phyloP scores from a whole-genome alignment of 2,113 vertebrate genomes.

The Grammomys dolichurus region DNA sequence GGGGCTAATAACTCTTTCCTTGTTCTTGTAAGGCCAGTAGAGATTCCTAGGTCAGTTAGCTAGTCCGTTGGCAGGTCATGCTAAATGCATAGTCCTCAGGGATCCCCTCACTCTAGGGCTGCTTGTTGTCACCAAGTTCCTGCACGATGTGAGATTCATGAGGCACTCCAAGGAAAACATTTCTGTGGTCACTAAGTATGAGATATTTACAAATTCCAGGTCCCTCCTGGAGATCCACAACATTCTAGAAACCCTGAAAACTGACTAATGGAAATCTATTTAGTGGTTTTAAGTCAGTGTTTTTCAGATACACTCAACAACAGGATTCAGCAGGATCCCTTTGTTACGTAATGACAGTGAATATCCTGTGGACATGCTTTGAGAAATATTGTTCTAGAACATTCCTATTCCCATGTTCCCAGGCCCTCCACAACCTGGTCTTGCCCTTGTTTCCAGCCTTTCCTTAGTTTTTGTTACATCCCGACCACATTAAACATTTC shows the following conservation, averaged over 20 bases:
- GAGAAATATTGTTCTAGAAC: conserved; percentile 68
- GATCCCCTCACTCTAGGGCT: too few relatives aligned
- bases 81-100: background rate
- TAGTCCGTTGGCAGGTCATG: background rate
- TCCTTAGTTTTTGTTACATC: conserved; percentile 60
- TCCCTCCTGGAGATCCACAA: conserved; percentile 14
- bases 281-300: background rate
- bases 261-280: background rate
- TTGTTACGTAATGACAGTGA: conserved; percentile 3
- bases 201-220: conserved; percentile 53
- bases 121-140: background rate
- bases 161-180: conserved; percentile 37
- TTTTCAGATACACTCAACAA: conserved; percentile 36
- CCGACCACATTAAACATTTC: background rate
- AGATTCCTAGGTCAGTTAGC: background rate
- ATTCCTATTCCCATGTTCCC: conserved; percentile 61
- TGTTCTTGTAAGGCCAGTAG: background rate
- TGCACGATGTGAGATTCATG: background rate
- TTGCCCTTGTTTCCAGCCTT: conserved; percentile 55
- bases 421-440: conserved; percentile 66
- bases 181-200: background rate
- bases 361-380: conserved; percentile 49
- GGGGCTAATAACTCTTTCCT: background rate
- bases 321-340: conserved; percentile 48
- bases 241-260: conserved; percentile 49